These are phyloP conservation scores for Aix galericulata DNA, from an alignment of 2,113 vertebrate species.

Conservation along the genomic window DNA sequence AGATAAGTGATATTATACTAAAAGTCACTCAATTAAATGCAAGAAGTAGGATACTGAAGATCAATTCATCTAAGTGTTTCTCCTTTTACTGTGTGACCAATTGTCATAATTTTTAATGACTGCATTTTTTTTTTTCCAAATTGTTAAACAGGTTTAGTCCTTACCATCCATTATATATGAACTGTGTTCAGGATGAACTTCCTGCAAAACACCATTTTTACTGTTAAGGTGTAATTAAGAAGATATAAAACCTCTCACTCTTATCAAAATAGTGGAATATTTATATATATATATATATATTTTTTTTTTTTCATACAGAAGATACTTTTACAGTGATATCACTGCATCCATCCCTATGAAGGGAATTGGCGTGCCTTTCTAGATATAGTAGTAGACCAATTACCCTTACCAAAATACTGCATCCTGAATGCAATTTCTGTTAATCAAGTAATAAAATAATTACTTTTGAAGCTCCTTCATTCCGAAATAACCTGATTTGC, in stretches of 20 bases:
- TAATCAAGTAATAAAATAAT: not conserved
- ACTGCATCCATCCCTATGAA: not conserved
- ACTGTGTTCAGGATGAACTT: fast-evolving
- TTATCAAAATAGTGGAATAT: not conserved
- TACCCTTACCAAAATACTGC: not conserved
- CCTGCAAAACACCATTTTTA: not conserved
- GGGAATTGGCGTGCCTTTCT: fast-evolving
- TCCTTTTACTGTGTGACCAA: not conserved
- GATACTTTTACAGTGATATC: not conserved
- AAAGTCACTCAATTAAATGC: not conserved
- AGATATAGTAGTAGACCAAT: not conserved
- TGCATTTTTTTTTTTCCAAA: not conserved
- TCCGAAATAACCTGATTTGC: not conserved
- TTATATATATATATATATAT: too few relatives aligned
- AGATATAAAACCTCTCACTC: not conserved
- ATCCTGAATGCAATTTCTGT: not conserved
- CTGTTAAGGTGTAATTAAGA: not conserved
- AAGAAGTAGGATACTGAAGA: not conserved
- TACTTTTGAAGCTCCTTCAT: not conserved
- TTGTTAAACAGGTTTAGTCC: not conserved
- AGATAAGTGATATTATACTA: not conserved
- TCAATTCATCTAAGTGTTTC: not conserved
- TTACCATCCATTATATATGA: not conserved
- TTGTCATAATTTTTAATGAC: fast-evolving
- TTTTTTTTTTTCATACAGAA: not conserved